Evolutionary conservation across 1,140 invertebrate genomes (phyloP).

Genomic region (Oreohelix idahoensis): DNA sequence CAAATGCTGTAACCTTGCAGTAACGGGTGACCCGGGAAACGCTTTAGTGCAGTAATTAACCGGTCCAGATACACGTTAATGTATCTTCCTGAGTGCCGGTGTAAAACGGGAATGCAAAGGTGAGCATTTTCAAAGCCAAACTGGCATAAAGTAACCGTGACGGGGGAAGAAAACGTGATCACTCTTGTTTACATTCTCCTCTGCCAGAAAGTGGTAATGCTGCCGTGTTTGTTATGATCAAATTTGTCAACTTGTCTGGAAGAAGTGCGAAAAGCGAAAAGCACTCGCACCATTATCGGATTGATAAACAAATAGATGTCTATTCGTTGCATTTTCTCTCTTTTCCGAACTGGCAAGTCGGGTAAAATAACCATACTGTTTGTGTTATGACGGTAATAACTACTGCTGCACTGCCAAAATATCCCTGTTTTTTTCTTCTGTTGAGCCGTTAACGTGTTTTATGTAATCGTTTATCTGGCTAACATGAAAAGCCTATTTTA

Average conservation of each 20-base stretch:
- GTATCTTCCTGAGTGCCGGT: no score
- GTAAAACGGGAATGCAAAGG: no score
- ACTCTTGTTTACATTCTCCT: not conserved
- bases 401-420: not conserved
- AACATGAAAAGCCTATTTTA: no score
- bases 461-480: no score
- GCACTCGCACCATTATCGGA: not conserved
- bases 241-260: not conserved
- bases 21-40: no score
- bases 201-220: not conserved
- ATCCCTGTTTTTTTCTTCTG: not conserved
- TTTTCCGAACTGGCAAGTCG: not conserved
- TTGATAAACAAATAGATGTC: not conserved
- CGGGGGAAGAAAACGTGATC: no score
- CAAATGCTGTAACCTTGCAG: no score
- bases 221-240: not conserved
- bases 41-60: no score
- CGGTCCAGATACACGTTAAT: no score
- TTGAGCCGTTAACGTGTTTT: no score
- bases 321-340: not conserved
- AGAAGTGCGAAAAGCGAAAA: not conserved
- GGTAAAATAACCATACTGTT: not conserved
- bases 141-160: no score
- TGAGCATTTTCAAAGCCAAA: no score
- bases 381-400: not conserved